A percentile compares a stretch with the other conserved stretches of the same genome.
Conservation (phyloP, 2,113 vertebrate genomes). For the Xenopus borealis region DNA sequence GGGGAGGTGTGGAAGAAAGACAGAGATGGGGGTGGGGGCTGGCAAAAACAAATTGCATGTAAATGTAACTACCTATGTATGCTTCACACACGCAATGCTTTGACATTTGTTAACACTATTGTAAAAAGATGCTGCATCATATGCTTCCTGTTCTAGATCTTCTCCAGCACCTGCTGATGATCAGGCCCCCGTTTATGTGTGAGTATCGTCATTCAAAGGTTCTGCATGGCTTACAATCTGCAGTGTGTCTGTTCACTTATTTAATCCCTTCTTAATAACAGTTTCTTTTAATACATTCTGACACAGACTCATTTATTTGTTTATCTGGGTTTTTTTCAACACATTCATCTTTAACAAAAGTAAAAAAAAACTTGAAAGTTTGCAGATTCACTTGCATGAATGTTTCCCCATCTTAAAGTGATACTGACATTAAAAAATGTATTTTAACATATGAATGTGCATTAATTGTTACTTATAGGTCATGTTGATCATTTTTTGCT, state of each 20-base stretch:
- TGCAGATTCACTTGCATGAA: not conserved
- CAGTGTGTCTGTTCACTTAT: slow-evolving; percentile 65
- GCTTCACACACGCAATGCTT: slow-evolving; percentile 65
- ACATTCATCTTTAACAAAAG: not conserved
- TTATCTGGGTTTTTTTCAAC: not conserved
- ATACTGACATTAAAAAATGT: too few species aligned
- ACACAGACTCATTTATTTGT: slow-evolving; percentile 54
- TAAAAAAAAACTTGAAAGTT: not conserved
- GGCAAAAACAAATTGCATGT: slow-evolving; percentile 52
- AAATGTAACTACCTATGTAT: slow-evolving; percentile 61
- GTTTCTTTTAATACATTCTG: slow-evolving; percentile 71
- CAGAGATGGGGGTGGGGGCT: slow-evolving; percentile 35
- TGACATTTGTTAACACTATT: slow-evolving; percentile 74
- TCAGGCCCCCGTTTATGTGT: slow-evolving; percentile 93
- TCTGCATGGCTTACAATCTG: slow-evolving; percentile 65
- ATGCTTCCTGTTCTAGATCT: slow-evolving; percentile 96
- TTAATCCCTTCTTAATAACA: slow-evolving; percentile 62
- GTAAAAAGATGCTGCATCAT: slow-evolving; percentile 79
- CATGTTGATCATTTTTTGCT: too few species aligned
- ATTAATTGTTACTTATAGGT: too few species aligned
- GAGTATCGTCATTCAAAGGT: slow-evolving; percentile 84
- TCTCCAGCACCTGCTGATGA: slow-evolving; percentile 89
- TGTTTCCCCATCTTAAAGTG: not conserved
- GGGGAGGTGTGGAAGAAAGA: slow-evolving; percentile 58
- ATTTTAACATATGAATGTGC: too few species aligned